Evolutionary conservation across 2,888 invertebrate genomes (phyloP), one percentile per base, ranked within the genome.

Genomic region (Leucania comma): DNA sequence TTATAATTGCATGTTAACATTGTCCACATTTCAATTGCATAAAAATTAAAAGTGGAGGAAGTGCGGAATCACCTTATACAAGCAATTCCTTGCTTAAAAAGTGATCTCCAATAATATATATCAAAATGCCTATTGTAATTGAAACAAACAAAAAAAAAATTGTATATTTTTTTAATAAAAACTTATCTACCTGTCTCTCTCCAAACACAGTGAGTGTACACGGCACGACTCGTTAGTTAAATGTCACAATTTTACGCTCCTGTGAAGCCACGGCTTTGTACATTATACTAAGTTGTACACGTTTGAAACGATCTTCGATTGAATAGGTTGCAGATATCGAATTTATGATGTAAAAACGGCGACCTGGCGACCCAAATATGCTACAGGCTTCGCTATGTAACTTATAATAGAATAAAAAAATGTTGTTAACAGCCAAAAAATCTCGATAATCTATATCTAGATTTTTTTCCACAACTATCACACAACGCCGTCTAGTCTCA

Each of bases 321-420:
- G 22, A 73, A 24, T 48, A 46, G 46, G 22, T 42, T 20, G 26
- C 46, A 14, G 22, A 29, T 38, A 68, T 70, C 22, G 14, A 70
- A 69, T 56, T 48, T 26, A 38, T 35, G 14, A 14, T 26, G 26
- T 22, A 32, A 72, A 60, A 42, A 1, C 62, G 20, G 20, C 3
- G 24, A 17, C 29, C 17, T 38, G 10, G 20, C 17, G 24, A 50
- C 29, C 14, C 14, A 32, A 29, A 12, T 56, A 20, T 2, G 1
- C 0, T 22, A 9, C 38, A 57, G 9, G 14, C 6, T 24, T 42
- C 32, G n/a, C n/a, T 5, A 26, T 38, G 38, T 42, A 42, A 38
- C 38, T 14, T n/a, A n/a, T 14, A 38, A 38, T 12, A 38, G 12
- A 38, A 14, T 14, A 38, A 38, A 14, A 38, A 0, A 38, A 12